These are phyloP conservation scores for Hypomecis atomaria DNA, from an alignment of 2,888 invertebrate species.

Conservation along the genomic window DNA sequence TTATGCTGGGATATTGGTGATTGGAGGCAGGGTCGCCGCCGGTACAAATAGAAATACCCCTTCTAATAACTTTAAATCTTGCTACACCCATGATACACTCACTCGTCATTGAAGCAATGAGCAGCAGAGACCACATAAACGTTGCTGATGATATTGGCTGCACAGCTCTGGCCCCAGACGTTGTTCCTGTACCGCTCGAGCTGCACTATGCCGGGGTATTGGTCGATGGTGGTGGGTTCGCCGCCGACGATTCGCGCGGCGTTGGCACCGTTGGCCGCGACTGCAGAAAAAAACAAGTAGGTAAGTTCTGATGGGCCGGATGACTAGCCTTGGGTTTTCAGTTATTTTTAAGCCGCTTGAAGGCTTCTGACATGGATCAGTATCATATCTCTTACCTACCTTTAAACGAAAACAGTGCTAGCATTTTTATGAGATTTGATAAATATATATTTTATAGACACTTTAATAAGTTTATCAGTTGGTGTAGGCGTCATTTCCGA, in stretches of 20 bases:
- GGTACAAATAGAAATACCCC: too few relatives aligned
- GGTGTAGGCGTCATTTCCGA: too few relatives aligned
- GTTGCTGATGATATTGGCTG: conserved; percentile 48
- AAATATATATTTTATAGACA: too few relatives aligned
- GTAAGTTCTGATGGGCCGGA: background rate
- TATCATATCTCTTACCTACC: too few relatives aligned
- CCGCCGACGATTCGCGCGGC: conserved; percentile 52
- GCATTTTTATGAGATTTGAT: too few relatives aligned
- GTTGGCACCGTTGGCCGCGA: conserved; percentile 1
- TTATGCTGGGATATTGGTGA: conserved; percentile 51
- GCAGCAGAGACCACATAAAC: conserved; percentile 49
- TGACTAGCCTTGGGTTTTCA: too few relatives aligned
- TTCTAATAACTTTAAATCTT: too few relatives aligned
- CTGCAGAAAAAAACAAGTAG: conserved; percentile 2
- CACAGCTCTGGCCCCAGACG: conserved; percentile 50
- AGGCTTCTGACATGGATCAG: too few relatives aligned
- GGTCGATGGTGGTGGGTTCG: conserved; percentile 47
- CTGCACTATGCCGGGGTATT: conserved; percentile 57
- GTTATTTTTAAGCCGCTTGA: too few relatives aligned
- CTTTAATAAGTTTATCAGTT: too few relatives aligned
- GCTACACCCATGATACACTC: conserved; percentile 20
- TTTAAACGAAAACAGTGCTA: too few relatives aligned
- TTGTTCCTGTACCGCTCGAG: conserved; percentile 46
- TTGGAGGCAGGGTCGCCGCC: conserved; percentile 42
- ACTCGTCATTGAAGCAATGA: conserved; percentile 43